phyloP scores from a whole-genome alignment of 2,888 invertebrate genomes.

The Pseudanteris insignis region DNA sequence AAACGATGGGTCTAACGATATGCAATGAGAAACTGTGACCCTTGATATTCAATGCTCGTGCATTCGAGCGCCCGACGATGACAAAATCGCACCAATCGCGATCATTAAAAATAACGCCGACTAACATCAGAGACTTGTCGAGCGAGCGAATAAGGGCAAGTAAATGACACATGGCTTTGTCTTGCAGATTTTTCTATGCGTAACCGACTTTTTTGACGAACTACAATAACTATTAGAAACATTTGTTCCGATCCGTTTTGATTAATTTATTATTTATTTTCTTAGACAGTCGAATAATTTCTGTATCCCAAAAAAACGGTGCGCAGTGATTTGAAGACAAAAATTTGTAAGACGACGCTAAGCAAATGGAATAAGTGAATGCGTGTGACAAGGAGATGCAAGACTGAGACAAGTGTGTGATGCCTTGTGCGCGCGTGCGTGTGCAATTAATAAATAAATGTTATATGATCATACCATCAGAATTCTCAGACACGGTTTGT shows the following conservation, averaged over 20 bases:
- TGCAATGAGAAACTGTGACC: too few relatives aligned
- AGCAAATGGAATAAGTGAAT: slow-evolving; percentile 43
- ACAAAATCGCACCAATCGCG: slow-evolving; percentile 9
- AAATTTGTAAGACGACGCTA: slow-evolving; percentile 49
- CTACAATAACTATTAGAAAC: too few relatives aligned
- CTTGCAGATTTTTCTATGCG: slow-evolving; percentile 58
- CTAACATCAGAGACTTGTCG: slow-evolving; percentile 54
- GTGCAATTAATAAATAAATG: slow-evolving; percentile 53
- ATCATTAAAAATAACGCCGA: slow-evolving; percentile 19
- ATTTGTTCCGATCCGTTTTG: too few relatives aligned
- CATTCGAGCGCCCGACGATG: slow-evolving; percentile 64
- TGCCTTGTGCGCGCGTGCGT: slow-evolving; percentile 11
- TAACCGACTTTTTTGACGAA: slow-evolving; percentile 21
- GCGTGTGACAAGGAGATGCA: slow-evolving; percentile 46
- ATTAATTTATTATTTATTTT: too few relatives aligned
- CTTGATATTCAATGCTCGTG: too few relatives aligned
- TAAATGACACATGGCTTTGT: slow-evolving; percentile 56
- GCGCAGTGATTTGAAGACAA: slow-evolving; percentile 16
- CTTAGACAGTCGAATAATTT: too few relatives aligned
- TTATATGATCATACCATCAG: slow-evolving; percentile 55
- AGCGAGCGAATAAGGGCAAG: slow-evolving; percentile 61
- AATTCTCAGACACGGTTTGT: slow-evolving; percentile 53
- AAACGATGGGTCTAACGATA: slow-evolving; percentile 58
- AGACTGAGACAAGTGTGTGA: slow-evolving; percentile 32
- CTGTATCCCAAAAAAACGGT: slow-evolving; percentile 9